Percentiles rank a stretch among this genome's conserved stretches.
Conservation (phyloP, 2,797 vertebrate species). For the Argyrosomus regius region DNA sequence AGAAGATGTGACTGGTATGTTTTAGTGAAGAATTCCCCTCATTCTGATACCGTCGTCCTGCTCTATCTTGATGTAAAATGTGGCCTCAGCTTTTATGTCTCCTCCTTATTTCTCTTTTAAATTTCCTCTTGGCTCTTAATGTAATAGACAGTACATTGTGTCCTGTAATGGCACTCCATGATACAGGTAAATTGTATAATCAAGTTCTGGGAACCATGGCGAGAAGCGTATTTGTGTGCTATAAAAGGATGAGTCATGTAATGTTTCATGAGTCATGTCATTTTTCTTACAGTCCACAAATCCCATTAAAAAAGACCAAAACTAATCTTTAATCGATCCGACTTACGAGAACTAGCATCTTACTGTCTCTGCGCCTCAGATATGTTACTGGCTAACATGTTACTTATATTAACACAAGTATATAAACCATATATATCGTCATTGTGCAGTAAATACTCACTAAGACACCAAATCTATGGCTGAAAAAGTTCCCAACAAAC, state of each 20-base stretch:
- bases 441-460: no score
- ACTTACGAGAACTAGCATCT: not conserved
- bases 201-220: not conserved
- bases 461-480: not conserved
- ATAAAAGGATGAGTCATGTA: not conserved
- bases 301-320: not conserved
- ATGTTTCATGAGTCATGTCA: not conserved
- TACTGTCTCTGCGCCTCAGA: not conserved
- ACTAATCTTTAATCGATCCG: not conserved
- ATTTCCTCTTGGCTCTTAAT: not conserved
- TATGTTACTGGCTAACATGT: no score
- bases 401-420: no score
- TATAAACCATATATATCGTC: no score
- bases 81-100: no score
- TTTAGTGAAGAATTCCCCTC: not conserved
- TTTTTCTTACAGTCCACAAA: not conserved
- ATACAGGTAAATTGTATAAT: not conserved
- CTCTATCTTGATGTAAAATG: no score
- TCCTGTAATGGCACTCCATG: not conserved
- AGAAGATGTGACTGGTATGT: conserved; percentile 89
- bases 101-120: not conserved
- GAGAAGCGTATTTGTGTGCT: not conserved
- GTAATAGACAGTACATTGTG: not conserved
- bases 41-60: not conserved
- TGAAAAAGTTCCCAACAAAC: not conserved